A percentile compares a stretch with the other conserved stretches of the same genome.
Conservation (phyloP, 2,113 vertebrate genomes). For the Epinephelus fuscoguttatus region DNA sequence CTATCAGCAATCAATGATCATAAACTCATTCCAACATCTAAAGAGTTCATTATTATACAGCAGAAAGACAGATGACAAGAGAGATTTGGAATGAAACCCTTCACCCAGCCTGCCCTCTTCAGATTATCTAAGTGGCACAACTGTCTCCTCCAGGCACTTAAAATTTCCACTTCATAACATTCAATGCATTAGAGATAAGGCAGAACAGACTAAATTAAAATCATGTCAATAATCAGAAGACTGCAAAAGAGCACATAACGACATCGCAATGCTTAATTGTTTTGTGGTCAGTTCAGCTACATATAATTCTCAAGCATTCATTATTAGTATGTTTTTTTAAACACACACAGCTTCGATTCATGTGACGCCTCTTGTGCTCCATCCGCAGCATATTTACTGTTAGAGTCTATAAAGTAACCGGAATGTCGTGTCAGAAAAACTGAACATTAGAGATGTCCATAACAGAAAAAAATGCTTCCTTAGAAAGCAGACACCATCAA, state of each 20-base stretch:
- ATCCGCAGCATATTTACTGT: conserved; percentile 28
- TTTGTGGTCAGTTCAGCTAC: conserved; percentile 23
- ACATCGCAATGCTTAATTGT: conserved; percentile 14
- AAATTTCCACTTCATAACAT: conserved; percentile 17
- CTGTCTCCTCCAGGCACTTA: conserved; percentile 26
- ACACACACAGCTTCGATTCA: conserved; percentile 10
- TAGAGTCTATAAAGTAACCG: conserved; percentile 35
- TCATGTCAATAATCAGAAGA: conserved; percentile 35
- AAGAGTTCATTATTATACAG: conserved; percentile 23
- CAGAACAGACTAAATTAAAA: conserved; percentile 19
- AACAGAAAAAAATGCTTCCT: conserved; percentile 77
- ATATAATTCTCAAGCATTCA: conserved; percentile 13
- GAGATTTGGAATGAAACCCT: conserved; percentile 35
- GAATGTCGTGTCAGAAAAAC: conserved; percentile 40
- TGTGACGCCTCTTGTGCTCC: conserved; percentile 19
- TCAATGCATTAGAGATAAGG: conserved; percentile 40
- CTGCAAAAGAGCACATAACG: background rate
- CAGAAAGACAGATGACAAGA: conserved; percentile 24
- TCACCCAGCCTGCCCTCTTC: background rate
- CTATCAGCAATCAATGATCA: conserved; percentile 47
- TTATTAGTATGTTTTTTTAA: conserved; percentile 25
- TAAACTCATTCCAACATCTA: conserved; percentile 41
- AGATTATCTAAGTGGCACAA: conserved; percentile 16
- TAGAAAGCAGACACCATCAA: conserved; percentile 80
- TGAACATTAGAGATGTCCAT: conserved; percentile 72